phyloP scores from a whole-genome alignment of 1,140 invertebrate genomes.

The Ostrea denselamellosa region DNA sequence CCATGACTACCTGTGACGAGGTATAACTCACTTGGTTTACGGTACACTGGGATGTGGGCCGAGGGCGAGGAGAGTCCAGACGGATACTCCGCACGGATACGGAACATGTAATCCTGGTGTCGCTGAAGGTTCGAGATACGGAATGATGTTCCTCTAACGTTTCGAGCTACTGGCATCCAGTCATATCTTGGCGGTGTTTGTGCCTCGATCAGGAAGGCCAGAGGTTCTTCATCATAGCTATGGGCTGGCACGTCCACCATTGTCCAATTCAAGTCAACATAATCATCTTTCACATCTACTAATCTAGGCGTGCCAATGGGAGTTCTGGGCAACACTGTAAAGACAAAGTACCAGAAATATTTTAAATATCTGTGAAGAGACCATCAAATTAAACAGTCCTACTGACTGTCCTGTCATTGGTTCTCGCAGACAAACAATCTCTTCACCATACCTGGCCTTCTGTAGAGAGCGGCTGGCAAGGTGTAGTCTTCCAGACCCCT shows the following conservation, averaged over 20 bases:
- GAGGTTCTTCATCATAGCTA: constrained; percentile 64
- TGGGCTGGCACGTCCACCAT: constrained; percentile 71
- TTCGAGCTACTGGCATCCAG: constrained; percentile 70
- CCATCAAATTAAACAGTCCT: not conserved
- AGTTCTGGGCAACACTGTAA: constrained; percentile 70
- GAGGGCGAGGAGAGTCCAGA: constrained; percentile 70
- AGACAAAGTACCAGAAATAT: not conserved
- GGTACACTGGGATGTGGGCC: constrained; percentile 68
- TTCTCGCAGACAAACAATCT: not conserved
- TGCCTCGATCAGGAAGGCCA: constrained; percentile 73
- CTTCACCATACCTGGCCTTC: constrained; percentile 63
- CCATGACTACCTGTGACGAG: constrained; percentile 49
- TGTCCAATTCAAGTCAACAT: constrained; percentile 66
- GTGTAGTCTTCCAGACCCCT: constrained; percentile 79
- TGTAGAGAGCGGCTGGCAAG: constrained; percentile 66
- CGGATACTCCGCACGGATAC: constrained; percentile 69
- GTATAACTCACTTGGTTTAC: constrained; percentile 71
- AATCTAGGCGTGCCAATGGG: constrained; percentile 66
- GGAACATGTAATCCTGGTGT: constrained; percentile 70
- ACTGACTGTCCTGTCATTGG: too few species aligned
- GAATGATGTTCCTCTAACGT: constrained; percentile 65
- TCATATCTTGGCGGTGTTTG: constrained; percentile 71
- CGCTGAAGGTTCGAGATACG: constrained; percentile 65
- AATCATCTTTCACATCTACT: constrained; percentile 66
- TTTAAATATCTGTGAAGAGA: not conserved